These are phyloP conservation scores for Macrotus californicus DNA, from an alignment of 2,113 vertebrate genomes.

Conservation along the genomic window DNA sequence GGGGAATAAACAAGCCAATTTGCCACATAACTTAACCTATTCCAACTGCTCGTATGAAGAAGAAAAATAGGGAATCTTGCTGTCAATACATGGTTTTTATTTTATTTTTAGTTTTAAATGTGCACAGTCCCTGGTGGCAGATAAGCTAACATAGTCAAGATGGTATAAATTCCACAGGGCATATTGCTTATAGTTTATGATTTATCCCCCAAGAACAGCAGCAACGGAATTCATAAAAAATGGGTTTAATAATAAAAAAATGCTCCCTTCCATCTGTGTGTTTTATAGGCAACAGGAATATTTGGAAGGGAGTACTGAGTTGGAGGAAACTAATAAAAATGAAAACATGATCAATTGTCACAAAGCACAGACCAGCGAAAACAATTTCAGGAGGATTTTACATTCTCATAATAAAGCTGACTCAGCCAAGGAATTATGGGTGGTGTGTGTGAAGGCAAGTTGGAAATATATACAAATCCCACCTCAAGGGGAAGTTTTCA, in stretches of 20 bases:
- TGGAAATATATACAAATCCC: neutral
- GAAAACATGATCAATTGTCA: neutral
- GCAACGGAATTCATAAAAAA: neutral
- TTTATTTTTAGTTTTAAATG: neutral
- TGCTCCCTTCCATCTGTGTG: neutral
- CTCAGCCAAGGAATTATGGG: neutral
- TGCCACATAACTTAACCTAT: neutral
- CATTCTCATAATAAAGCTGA: neutral
- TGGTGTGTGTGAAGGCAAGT: neutral
- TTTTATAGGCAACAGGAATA: conserved; percentile 28
- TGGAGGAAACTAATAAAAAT: conserved; percentile 23
- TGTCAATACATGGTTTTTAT: neutral
- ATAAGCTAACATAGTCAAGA: neutral
- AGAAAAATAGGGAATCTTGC: neutral
- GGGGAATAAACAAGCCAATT: neutral
- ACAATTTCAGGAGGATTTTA: neutral
- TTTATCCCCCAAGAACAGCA: neutral
- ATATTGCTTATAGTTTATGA: neutral
- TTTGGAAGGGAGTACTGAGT: neutral
- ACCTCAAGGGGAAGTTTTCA: neutral
- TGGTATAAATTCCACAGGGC: neutral
- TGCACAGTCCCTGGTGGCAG: neutral
- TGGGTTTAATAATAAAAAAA: conserved; percentile 42
- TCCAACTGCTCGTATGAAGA: neutral
- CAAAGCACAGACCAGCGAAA: neutral